Conservation (phyloP, 2,113 vertebrate genomes). For the Daubentonia madagascariensis region DNA sequence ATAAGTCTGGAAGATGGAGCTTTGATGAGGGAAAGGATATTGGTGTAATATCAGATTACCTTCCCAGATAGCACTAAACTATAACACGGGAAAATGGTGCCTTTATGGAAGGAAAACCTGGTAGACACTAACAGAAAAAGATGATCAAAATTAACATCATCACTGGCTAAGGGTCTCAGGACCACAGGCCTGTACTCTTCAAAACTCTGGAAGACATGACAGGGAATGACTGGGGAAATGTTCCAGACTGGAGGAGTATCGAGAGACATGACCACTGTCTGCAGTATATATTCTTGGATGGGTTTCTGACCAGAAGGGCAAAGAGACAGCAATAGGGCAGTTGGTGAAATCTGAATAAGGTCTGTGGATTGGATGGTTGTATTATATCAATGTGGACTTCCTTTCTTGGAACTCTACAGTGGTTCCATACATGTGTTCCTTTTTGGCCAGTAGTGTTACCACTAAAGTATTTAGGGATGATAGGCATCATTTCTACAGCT, state of each 20-base stretch:
- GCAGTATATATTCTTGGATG: background rate
- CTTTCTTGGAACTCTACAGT: background rate
- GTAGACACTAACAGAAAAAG: background rate
- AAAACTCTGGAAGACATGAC: background rate
- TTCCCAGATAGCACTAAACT: background rate
- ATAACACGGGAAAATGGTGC: background rate
- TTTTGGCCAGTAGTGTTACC: background rate
- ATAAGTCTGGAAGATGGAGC: background rate
- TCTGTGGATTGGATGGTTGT: background rate
- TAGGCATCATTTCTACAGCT: background rate
- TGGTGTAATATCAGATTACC: background rate
- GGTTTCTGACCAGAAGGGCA: background rate
- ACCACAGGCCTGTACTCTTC: background rate
- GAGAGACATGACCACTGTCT: background rate
- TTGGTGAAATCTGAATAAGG: background rate
- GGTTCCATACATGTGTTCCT: background rate
- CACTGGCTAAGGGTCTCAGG: background rate
- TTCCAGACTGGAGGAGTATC: background rate
- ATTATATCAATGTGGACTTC: background rate
- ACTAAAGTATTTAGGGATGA: background rate
- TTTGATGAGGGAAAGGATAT: background rate
- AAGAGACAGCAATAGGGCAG: background rate
- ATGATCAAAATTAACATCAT: background rate
- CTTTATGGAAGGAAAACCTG: background rate
- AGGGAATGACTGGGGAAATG: background rate